Evolutionary conservation across 1,140 invertebrate species (phyloP), one percentile per base, ranked within the genome.

Genomic region (Listronotus bonariensis): DNA sequence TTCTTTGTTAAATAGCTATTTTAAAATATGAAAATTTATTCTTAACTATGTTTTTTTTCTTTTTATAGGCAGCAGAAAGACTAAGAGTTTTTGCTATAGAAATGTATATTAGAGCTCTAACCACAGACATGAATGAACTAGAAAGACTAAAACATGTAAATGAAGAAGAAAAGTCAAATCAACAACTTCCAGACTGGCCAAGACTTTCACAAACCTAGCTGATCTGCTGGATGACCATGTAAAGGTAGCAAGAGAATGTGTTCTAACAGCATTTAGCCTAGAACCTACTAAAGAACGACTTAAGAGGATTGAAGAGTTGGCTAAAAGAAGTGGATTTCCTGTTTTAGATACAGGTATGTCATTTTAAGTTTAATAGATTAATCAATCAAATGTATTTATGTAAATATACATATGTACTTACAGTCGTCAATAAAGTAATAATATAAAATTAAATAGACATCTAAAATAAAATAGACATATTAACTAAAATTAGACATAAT

Each of bases 41-140:
- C 11, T 41, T 41, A 55, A 17, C 43, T 6, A 15, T 67, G 31
- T 32, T 45, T n/a, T n/a, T n/a, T n/a, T n/a, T 17, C 45, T 69
- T 72, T 61, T 85, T 84, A 46, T 78, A 88, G 87, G 86, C 85
- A 75, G 84, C 82, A 48, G 78, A 82, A 5, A 81, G 78, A 34
- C 82, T 89, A 75, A 85, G 85, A 68, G 80, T 87, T 12, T 82
- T 90, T 56, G 84, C 87, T 8, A 88, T 90, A 51, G 88, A 91
- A 74, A 72, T 91, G 15, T 90, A 89, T 72, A 87, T 91, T 18
- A 82, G 86, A 57, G 89, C 88, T 0, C 81, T 91, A 53, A 89
- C 88, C 5, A 84, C 85, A 6, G 89, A 91, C 70, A 88, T 91
- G 84, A 92, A 91, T 70, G 86, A 88, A 72, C 72, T 91, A 69